Evolutionary conservation across 2,797 vertebrate species (phyloP).

Genomic region (Eremophila alpestris): DNA sequence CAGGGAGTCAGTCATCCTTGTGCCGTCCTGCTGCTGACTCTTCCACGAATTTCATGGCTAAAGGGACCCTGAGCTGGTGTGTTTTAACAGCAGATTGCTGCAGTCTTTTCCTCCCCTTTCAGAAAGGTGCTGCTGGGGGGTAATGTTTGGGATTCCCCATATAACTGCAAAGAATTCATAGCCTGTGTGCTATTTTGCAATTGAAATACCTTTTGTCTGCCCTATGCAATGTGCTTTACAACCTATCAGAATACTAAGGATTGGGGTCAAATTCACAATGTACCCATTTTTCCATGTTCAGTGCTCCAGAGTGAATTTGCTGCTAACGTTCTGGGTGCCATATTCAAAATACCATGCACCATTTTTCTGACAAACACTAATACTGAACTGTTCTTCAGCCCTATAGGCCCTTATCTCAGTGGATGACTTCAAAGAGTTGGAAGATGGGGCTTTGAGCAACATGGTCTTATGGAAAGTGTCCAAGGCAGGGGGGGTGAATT

Average conservation of each 20-base stretch:
- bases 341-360: neutral
- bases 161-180: neutral
- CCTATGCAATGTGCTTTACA: neutral
- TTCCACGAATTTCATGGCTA: neutral
- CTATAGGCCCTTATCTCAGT: neutral
- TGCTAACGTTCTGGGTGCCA: neutral
- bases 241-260: neutral
- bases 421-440: neutral
- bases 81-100: neutral
- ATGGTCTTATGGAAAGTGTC: neutral
- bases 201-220: neutral
- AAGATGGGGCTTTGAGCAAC: neutral
- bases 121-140: neutral
- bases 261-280: neutral
- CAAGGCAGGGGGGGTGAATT: neutral
- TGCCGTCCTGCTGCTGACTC: neutral
- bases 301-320: neutral
- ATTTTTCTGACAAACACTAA: neutral
- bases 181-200: neutral
- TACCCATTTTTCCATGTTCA: rapidly evolving
- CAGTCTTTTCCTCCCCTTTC: neutral
- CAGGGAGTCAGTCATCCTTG: neutral
- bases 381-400: neutral
- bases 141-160: neutral
- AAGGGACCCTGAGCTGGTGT: neutral